Conservation (phyloP, 2,797 vertebrate genomes). For the Crypturellus tataupa region DNA sequence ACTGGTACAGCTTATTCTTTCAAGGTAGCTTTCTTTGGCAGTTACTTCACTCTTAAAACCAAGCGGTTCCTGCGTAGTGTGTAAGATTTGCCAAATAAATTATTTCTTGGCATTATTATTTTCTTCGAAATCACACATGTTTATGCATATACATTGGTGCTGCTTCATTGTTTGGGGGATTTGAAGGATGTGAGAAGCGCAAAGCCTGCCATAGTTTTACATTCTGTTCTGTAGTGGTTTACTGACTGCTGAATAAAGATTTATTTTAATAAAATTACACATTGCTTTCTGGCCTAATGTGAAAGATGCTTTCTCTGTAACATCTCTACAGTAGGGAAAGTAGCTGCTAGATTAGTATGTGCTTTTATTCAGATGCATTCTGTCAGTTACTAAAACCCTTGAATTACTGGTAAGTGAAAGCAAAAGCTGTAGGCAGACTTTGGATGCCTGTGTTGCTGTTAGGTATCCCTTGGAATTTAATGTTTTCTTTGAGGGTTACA, state of each 20-base stretch:
- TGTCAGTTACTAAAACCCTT: conserved; percentile 11
- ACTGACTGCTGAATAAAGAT: neutral
- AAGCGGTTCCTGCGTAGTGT: neutral
- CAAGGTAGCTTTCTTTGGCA: neutral
- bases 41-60: neutral
- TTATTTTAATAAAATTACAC: conserved; percentile 20
- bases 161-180: neutral
- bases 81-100: neutral
- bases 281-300: conserved; percentile 27
- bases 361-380: conserved; percentile 28
- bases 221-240: neutral
- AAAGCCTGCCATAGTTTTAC: neutral
- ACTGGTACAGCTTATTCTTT: neutral
- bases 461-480: neutral
- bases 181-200: conserved; percentile 17
- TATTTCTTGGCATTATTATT: neutral
- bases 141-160: neutral
- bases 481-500: neutral
- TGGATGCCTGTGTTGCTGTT: neutral
- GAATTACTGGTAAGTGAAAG: neutral
- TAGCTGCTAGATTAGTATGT: neutral
- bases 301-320: conserved; percentile 32
- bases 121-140: neutral
- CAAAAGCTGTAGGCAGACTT: conserved; percentile 18
- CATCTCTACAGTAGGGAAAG: neutral